Percentiles rank a stretch among this genome's conserved stretches.
Evolutionary conservation across 2,113 vertebrate species (phyloP).

Genomic region (Trematocara marginatum): DNA sequence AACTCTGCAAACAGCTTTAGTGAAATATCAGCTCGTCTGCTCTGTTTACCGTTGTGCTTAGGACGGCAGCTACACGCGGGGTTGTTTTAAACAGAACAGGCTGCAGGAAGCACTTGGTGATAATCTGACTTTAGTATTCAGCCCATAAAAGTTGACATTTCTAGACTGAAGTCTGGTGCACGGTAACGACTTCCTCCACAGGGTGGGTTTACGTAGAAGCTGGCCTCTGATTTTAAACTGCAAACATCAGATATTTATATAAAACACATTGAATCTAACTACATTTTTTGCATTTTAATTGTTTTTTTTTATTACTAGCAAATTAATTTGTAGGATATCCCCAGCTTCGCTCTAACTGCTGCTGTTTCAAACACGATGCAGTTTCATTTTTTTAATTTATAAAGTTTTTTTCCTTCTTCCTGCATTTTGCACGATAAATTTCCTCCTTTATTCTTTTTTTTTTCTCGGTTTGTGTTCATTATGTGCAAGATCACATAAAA

Average conservation of each 20-base stretch:
- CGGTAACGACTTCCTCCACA: neutral
- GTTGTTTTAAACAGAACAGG: neutral
- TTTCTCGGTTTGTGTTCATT: neutral
- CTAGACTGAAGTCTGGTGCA: neutral
- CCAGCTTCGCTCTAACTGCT: neutral
- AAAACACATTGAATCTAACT: accelerated
- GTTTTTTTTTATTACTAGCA: accelerated
- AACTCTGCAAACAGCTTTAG: neutral
- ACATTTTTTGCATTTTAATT: neutral
- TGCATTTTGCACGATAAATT: neutral
- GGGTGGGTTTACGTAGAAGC: neutral
- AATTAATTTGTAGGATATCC: neutral
- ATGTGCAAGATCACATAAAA: neutral
- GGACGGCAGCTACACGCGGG: neutral
- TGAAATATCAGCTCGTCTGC: neutral
- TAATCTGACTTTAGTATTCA: neutral
- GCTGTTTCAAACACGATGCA: neutral
- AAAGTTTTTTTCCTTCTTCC: accelerated
- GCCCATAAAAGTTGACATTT: neutral
- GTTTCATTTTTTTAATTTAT: neutral
- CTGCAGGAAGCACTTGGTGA: neutral
- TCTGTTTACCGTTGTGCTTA: neutral
- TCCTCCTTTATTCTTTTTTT: neutral
- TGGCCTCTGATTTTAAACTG: neutral
- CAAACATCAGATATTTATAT: neutral